Base-by-base conservation (phyloP, 2,797 vertebrate genomes). In the Trematomus bernacchii region DNA sequence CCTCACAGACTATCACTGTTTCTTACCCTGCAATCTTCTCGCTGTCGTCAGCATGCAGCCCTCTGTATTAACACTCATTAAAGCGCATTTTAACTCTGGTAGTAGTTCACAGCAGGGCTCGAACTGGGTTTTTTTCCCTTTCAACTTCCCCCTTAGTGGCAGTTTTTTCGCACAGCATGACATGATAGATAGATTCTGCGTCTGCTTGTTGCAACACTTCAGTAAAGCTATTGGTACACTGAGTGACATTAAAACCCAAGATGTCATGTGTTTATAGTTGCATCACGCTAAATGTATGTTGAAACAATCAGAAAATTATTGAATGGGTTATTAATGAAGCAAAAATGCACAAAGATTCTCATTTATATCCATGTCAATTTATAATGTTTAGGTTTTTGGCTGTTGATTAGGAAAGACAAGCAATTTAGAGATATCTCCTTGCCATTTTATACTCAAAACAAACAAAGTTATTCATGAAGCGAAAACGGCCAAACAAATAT, bases 11-110 rank as follows among this genome's bases (percentile, higher is more conserved):
- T 61, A 80, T 77, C 78, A 66, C 42, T 51, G 69, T 48, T 70
- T 73, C 64, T 78, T 64, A 47, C 70, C 72, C 81, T 27, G 46
- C 82, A 59, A 62, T 74, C 80, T 76, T 40, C 81, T 66, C 69
- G 57, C 71, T 48, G 83, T 59, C 50, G 63, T 80, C 73, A 80
- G 77, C 77, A 27, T 2, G 52, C 75, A 50, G 73, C 50, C 55
- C 67, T 71, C 53, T 9, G 33, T 73, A 66, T 77, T 80, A 80
- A 67, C 78, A 70, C 67, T 70, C 75, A 82, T 80, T 80, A 84
- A 67, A 76, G 50, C 15, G 33, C 61, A 53, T 71, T 71, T 67
- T 42, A 57, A 80, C 50, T 6, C 55, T 4, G 19, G 5, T 44
- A 46, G 50, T 0, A 21, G 23, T 16, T 79, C 62, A 15, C 67